These are phyloP conservation scores for Nephrotoma guestfalica DNA, from an alignment of 2,888 invertebrate genomes.

Conservation along the genomic window DNA sequence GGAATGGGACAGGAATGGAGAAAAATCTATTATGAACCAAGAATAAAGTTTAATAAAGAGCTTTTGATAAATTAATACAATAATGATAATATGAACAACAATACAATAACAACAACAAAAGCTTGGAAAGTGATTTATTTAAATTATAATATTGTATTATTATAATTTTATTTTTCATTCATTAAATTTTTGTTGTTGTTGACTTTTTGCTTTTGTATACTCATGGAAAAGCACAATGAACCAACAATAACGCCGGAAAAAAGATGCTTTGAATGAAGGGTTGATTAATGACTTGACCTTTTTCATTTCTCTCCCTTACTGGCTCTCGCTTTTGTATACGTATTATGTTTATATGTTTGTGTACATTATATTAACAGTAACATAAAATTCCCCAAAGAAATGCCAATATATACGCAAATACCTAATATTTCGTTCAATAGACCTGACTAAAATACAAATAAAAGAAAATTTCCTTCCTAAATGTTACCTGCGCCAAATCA, in stretches of 20 bases:
- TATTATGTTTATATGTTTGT: not conserved
- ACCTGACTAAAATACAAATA: too few species aligned
- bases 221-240: not conserved
- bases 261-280: not conserved
- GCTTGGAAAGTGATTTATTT: not conserved
- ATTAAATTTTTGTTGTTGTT: not conserved
- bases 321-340: not conserved
- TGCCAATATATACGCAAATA: not conserved
- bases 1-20: not conserved
- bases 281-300: not conserved
- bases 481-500: too few species aligned
- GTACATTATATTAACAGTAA: not conserved
- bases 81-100: not conserved
- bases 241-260: not conserved
- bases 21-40: not conserved
- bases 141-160: not conserved
- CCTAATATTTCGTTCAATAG: too few species aligned
- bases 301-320: not conserved
- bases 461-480: too few species aligned
- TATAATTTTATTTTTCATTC: not conserved
- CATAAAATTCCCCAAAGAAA: not conserved
- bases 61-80: not conserved
- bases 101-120: not conserved
- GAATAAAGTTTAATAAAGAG: not conserved
- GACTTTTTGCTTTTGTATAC: not conserved